Percentiles rank a stretch among this genome's conserved stretches.
Evolutionary conservation across 2,888 invertebrate species (phyloP).

Genomic region (Lydus trimaculatus): DNA sequence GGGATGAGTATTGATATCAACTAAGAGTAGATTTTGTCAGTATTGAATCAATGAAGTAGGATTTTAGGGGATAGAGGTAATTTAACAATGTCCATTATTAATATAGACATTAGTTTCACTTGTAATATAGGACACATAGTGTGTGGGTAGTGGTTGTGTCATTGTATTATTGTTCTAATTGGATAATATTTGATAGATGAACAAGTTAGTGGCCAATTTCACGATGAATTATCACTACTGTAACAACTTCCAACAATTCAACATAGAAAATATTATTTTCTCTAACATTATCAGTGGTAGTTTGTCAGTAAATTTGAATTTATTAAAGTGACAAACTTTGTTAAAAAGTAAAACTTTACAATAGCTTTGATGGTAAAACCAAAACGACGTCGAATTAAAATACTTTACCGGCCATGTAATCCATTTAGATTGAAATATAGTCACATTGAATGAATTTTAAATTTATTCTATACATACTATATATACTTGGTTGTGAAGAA

Average conservation of each 20-base stretch:
- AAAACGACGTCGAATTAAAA: constrained; percentile 47
- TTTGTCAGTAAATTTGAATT: constrained; percentile 20
- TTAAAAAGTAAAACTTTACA: constrained; percentile 40
- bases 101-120: background rate
- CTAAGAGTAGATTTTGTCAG: background rate
- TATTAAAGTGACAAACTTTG: constrained; percentile 39
- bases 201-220: constrained; percentile 13
- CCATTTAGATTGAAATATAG: constrained; percentile 53
- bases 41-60: background rate
- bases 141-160: background rate
- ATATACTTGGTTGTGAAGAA: constrained; percentile 22
- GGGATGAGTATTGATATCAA: background rate
- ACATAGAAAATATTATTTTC: constrained; percentile 1
- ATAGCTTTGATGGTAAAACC: constrained; percentile 42
- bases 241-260: background rate
- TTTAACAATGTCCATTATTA: background rate
- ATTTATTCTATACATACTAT: constrained; percentile 25
- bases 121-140: background rate
- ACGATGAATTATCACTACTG: constrained; percentile 8
- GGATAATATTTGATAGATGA: constrained; percentile 13
- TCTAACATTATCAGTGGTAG: background rate
- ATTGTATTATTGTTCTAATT: constrained; percentile 12
- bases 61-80: background rate
- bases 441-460: constrained; percentile 47
- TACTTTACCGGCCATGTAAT: constrained; percentile 50